Conservation (phyloP, 2,888 invertebrate genomes). For the Polymixis lichenea region DNA sequence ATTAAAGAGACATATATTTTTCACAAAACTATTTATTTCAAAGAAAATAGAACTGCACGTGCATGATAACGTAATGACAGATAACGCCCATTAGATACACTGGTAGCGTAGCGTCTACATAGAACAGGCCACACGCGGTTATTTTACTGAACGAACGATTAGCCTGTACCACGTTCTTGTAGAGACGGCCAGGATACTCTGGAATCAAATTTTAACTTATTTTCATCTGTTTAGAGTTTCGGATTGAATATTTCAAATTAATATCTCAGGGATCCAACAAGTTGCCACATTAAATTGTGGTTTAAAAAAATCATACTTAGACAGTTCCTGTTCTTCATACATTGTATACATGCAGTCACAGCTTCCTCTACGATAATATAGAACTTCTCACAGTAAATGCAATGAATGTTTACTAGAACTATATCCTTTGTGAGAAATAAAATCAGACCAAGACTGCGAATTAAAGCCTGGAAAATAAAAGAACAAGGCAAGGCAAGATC, state of each 20-base stretch:
- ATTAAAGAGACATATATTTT: neutral
- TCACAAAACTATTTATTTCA: slow-evolving; percentile 1
- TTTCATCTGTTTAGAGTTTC: too few relatives aligned
- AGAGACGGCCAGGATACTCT: slow-evolving; percentile 11
- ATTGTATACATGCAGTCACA: slow-evolving; percentile 10
- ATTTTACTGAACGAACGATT: slow-evolving; percentile 7
- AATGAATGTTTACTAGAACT: slow-evolving; percentile 11
- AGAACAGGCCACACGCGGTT: slow-evolving; percentile 23
- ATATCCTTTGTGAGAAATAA: slow-evolving; percentile 21
- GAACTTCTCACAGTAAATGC: slow-evolving; percentile 31
- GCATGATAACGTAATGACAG: slow-evolving; percentile 26
- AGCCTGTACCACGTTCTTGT: slow-evolving; percentile 4
- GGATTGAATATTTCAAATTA: neutral
- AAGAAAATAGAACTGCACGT: slow-evolving; percentile 25
- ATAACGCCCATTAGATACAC: slow-evolving; percentile 7
- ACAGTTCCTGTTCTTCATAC: slow-evolving; percentile 2
- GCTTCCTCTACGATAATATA: slow-evolving; percentile 18
- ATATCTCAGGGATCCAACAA: neutral
- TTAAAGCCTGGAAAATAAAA: slow-evolving; percentile 13
- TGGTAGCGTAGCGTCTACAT: slow-evolving; percentile 20
- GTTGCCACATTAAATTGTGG: neutral
- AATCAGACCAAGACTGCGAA: neutral
- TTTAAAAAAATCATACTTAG: slow-evolving; percentile 1
- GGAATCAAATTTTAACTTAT: neutral
- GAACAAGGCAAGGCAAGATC: neutral